phyloP scores from a whole-genome alignment of 1,140 invertebrate genomes.

The Heliconius melpomene region DNA sequence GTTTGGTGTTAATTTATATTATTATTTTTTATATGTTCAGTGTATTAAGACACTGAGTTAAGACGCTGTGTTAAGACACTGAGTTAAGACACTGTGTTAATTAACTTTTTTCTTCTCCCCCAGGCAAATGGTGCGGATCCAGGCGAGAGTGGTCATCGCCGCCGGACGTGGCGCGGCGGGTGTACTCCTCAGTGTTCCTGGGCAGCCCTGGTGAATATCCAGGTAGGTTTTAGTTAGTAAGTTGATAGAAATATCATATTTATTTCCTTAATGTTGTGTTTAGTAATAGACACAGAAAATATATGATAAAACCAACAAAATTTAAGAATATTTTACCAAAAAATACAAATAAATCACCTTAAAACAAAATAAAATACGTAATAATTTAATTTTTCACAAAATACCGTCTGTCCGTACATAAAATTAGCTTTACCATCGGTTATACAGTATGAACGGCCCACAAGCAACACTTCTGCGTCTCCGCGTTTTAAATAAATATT shows the following conservation, averaged over 20 bases:
- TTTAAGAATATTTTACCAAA: too few relatives aligned
- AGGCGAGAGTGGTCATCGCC: conserved; percentile 93
- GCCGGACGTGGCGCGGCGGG: conserved; percentile 90
- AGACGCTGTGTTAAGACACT: too few relatives aligned
- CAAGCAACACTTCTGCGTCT: conserved; percentile 7
- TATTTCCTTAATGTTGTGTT: too few relatives aligned
- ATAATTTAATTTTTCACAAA: neutral
- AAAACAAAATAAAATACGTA: neutral
- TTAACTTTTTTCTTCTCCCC: conserved; percentile 60
- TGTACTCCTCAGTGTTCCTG: conserved; percentile 94
- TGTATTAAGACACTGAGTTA: too few relatives aligned
- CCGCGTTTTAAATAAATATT: conserved; percentile 33
- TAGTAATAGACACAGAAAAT: too few relatives aligned
- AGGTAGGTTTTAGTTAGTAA: conserved; percentile 52
- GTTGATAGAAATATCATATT: too few relatives aligned
- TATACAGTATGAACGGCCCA: neutral
- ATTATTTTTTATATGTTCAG: too few relatives aligned
- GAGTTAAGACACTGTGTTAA: too few relatives aligned
- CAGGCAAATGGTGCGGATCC: conserved; percentile 94
- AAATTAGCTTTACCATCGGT: neutral
- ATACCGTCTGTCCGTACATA: neutral
- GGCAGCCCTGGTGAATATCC: conserved; percentile 92
- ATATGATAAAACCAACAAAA: too few relatives aligned
- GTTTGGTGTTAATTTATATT: neutral
- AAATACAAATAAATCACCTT: too few relatives aligned